Conservation (phyloP, 2,888 invertebrate species). For the Epinotia bilunana region DNA sequence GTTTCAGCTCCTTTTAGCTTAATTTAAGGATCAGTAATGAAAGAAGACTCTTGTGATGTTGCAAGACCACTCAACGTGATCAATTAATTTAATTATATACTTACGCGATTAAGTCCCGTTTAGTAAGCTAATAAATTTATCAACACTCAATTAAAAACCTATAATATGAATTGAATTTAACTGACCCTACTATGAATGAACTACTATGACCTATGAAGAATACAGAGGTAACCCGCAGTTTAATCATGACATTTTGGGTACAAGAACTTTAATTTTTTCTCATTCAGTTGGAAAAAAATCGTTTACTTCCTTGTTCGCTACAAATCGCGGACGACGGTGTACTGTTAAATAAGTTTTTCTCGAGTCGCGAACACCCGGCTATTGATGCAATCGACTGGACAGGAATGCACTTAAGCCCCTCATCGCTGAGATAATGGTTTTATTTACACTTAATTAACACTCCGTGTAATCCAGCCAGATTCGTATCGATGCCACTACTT, state of each 20-base stretch:
- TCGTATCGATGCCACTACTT: background rate
- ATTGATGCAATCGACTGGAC: slow-evolving; percentile 32
- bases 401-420: slow-evolving; percentile 37
- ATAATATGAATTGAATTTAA: no score
- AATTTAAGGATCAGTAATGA: background rate
- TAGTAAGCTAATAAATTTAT: background rate
- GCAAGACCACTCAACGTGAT: background rate
- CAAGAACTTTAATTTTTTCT: background rate
- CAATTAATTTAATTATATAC: no score
- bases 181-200: background rate
- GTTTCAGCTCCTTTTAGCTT: background rate
- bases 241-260: no score
- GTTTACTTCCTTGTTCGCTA: background rate
- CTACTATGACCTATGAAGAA: background rate
- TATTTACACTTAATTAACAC: slow-evolving; percentile 38
- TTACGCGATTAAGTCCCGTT: no score
- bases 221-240: no score
- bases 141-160: background rate
- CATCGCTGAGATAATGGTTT: slow-evolving; percentile 34
- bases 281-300: background rate
- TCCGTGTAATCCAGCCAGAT: slow-evolving; percentile 14
- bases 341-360: slow-evolving; percentile 12
- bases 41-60: background rate
- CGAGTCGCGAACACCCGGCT: background rate
- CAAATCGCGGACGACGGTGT: background rate